Evolutionary conservation across 2,113 vertebrate species (phyloP).

Genomic region (Percina caprodes): DNA sequence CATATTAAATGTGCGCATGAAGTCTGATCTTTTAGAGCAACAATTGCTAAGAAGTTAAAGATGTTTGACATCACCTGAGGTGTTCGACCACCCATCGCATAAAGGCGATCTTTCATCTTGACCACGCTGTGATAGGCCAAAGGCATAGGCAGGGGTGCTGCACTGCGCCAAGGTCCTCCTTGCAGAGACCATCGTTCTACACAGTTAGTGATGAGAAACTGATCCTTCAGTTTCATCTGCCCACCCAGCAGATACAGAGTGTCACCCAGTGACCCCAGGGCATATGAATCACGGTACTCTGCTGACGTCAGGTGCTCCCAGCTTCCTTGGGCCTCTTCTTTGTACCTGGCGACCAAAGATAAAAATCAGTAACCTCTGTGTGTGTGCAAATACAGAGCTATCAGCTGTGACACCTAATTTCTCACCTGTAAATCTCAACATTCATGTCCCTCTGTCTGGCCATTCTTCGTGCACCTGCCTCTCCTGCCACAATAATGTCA

Average conservation of each 20-base stretch:
- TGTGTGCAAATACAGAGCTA: neutral
- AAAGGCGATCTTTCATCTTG: constrained; percentile 88
- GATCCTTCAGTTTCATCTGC: constrained; percentile 95
- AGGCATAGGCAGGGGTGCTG: constrained; percentile 89
- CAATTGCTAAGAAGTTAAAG: neutral
- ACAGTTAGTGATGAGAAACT: constrained; percentile 92
- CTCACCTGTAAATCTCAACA: constrained; percentile 94
- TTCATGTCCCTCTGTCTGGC: constrained; percentile 89
- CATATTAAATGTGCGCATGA: neutral
- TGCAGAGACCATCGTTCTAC: constrained; percentile 92
- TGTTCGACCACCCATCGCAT: constrained; percentile 94
- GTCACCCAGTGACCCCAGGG: constrained; percentile 85
- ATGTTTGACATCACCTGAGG: constrained; percentile 88
- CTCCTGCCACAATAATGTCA: constrained; percentile 92
- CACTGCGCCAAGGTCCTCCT: constrained; percentile 89
- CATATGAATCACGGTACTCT: constrained; percentile 93
- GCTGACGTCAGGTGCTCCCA: constrained; percentile 92
- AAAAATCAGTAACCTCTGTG: constrained; percentile 4
- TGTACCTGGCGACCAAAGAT: constrained; percentile 85
- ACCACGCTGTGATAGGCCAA: constrained; percentile 90
- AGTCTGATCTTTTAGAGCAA: neutral
- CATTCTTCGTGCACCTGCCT: constrained; percentile 88
- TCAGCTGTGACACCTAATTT: neutral
- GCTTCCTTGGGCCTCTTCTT: constrained; percentile 88
- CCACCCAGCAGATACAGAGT: constrained; percentile 94